Evolutionary conservation across 2,113 vertebrate species (phyloP), one percentile per base, ranked within the genome.

Genomic region (Mesitornis unicolor): DNA sequence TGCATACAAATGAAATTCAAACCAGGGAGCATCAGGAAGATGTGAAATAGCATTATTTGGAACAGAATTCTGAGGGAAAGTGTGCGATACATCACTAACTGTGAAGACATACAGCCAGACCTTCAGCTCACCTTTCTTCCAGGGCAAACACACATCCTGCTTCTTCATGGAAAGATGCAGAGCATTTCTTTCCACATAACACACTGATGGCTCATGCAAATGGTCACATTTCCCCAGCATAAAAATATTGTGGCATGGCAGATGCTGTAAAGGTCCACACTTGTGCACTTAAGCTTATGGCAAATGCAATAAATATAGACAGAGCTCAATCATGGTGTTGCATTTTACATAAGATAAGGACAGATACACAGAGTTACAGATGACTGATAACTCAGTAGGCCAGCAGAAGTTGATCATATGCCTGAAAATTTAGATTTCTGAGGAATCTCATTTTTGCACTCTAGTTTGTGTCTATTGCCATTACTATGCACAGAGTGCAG

Each of bases 1-100:
- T 18, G 94, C 87, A 94, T 95, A 95, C 70, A 95, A 92, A 96
- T 94, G 89, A 82, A 91, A 92, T 94, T 91, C 80, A 91, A 95
- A 91, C 47, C 53, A 61, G 48, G n/a, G 28, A 95, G 53, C 25
- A 2, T 78, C 69, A 68, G 61, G 36, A 80, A 57, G 73, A 76
- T 91, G 65, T 91, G 93, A 96, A 95, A 96, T 45, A 94, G 43
- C 56, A 60, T 94, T 95, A 94, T 93, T 93, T 91, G 89, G 65
- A 95, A 94, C 43, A 65, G 74, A 91, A 56, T 79, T 92, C 77
- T 87, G 74, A 91, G 79, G 61, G 43, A 35, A 95, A 87, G 40
- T 76, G 69, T 87, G 84, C 65, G 69, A 16, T 65, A 91, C 89
- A 87, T 95, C 84, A 71, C 48, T 95, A 92, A 89, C 31, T 51